phyloP scores from a whole-genome alignment of 2,888 invertebrate species.

The Lasioglossum pauxillum region DNA sequence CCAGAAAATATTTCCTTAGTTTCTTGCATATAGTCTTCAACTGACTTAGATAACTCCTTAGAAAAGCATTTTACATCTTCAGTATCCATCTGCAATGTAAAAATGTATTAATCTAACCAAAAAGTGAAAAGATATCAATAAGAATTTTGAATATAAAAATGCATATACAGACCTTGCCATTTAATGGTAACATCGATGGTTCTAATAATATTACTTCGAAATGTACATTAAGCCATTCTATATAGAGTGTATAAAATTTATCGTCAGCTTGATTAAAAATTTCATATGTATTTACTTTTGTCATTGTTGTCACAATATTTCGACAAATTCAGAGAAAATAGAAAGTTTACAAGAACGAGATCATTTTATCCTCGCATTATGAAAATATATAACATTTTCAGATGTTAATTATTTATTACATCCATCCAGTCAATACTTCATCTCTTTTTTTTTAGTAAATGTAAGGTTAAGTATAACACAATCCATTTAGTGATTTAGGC shows the following conservation, averaged over 20 bases:
- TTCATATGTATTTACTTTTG: conserved; percentile 45
- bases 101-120: neutral
- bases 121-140: neutral
- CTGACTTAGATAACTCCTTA: conserved; percentile 55
- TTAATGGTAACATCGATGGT: conserved; percentile 47
- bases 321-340: neutral
- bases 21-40: conserved; percentile 66
- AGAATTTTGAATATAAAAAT: conserved; percentile 14
- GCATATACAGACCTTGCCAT: conserved; percentile 66
- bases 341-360: neutral
- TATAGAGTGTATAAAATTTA: conserved; percentile 48
- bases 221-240: conserved; percentile 62
- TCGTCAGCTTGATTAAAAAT: conserved; percentile 63
- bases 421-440: neutral
- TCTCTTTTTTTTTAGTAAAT: neutral
- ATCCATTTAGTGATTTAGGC: too few species aligned
- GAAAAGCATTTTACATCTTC: conserved; percentile 60
- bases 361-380: neutral
- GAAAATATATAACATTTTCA: neutral
- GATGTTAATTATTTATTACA: neutral
- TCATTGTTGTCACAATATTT: conserved; percentile 36
- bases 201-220: conserved; percentile 63
- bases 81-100: conserved; percentile 63
- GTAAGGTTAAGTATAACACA: neutral
- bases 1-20: conserved; percentile 70